phyloP scores from a whole-genome alignment of 2,113 vertebrate species.

The Saguinus midas region DNA sequence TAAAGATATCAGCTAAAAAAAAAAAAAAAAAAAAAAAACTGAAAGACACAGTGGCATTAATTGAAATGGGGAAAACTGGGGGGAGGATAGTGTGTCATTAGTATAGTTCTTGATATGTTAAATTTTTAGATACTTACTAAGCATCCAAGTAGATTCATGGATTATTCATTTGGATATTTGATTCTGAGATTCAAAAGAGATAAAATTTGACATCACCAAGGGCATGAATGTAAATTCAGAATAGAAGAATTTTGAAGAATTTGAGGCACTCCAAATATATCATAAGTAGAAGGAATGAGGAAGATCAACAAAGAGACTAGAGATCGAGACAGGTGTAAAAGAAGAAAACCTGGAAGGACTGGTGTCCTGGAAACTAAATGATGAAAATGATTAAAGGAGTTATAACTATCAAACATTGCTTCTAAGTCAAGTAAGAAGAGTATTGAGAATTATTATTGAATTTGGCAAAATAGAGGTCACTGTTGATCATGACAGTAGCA shows the following conservation, averaged over 20 bases:
- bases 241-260: not conserved
- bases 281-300: not conserved
- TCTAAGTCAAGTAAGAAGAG: not conserved
- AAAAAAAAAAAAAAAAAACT: not conserved
- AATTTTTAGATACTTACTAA: not conserved
- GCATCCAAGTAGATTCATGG: not conserved
- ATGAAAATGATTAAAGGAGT: not conserved
- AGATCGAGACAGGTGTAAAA: not conserved
- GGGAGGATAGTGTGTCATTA: not conserved
- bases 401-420: not conserved
- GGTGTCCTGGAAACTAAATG: not conserved
- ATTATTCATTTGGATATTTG: not conserved
- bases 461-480: not conserved
- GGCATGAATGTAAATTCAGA: not conserved
- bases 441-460: not conserved
- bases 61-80: not conserved
- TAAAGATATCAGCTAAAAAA: not conserved
- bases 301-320: not conserved
- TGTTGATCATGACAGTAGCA: not conserved
- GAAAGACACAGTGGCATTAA: not conserved
- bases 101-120: not conserved
- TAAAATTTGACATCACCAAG: not conserved
- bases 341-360: not conserved
- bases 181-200: not conserved
- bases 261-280: not conserved